Percentiles rank a stretch among this genome's conserved stretches.
These are phyloP conservation scores for Semaprochilodus insignis DNA, from an alignment of 2,797 vertebrate genomes.

Conservation along the genomic window DNA sequence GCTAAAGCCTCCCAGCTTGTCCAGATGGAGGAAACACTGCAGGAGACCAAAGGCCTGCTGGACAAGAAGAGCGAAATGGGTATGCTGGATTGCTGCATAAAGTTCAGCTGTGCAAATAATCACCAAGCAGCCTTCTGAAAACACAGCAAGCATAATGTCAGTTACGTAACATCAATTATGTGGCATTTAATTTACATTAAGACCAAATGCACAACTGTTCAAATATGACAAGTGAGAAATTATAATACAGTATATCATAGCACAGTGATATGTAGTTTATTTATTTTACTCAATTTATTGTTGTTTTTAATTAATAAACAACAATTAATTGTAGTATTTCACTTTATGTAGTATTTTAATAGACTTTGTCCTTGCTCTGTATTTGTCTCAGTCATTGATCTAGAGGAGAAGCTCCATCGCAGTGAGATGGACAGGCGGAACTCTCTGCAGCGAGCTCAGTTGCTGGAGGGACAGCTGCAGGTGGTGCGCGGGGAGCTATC, in stretches of 20 bases:
- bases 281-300: neutral
- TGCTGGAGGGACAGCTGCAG: constrained; percentile 84
- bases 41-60: constrained; percentile 79
- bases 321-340: too few species aligned
- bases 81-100: constrained; percentile 56
- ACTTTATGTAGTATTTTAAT: neutral
- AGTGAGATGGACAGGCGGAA: constrained; percentile 79
- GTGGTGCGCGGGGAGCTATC: constrained; percentile 77
- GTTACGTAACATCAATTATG: too few species aligned
- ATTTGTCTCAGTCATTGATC: constrained; percentile 75
- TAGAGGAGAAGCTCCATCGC: constrained; percentile 86
- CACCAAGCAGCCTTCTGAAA: neutral
- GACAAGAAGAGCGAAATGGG: constrained; percentile 82
- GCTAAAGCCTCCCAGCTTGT: constrained; percentile 79
- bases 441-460: constrained; percentile 73
- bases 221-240: too few species aligned
- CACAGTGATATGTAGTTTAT: too few species aligned
- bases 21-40: constrained; percentile 80
- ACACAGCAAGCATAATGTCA: too few species aligned
- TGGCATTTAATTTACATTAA: too few species aligned
- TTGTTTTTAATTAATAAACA: too few species aligned
- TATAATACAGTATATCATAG: too few species aligned
- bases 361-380: neutral
- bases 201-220: too few species aligned
- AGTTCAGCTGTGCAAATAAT: neutral